Percentiles rank a stretch among this genome's conserved stretches.
Evolutionary conservation across 1,140 invertebrate species (phyloP).

Genomic region (Drosophila prosaltans): DNA sequence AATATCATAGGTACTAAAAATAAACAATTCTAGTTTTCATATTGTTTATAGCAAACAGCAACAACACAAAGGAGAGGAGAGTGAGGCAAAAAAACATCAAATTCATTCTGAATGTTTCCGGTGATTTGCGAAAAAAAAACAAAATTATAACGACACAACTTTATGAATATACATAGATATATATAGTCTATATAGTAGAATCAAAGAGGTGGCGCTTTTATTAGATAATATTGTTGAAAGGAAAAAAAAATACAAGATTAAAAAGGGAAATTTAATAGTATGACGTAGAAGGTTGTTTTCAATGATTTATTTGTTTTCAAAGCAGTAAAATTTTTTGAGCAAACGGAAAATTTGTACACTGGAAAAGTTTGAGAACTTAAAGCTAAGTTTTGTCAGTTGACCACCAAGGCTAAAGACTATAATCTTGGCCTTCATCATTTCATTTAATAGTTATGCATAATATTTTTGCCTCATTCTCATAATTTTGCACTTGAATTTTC

Average conservation of each 20-base stretch:
- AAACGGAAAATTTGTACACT: too few species aligned
- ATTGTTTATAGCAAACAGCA: conserved; percentile 14
- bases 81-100: conserved; percentile 11
- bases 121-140: conserved; percentile 50
- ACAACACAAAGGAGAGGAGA: conserved; percentile 11
- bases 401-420: too few species aligned
- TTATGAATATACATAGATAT: background rate
- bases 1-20: conserved; percentile 27
- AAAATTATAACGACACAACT: conserved; percentile 4
- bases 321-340: too few species aligned
- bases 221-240: background rate
- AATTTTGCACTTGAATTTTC: conserved; percentile 20
- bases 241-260: background rate
- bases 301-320: too few species aligned
- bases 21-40: conserved; percentile 10
- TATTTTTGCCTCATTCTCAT: conserved; percentile 8
- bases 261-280: background rate
- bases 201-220: background rate
- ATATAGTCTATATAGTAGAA: background rate
- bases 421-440: too few species aligned
- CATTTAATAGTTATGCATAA: too few species aligned
- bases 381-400: too few species aligned
- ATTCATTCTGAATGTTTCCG: conserved; percentile 48
- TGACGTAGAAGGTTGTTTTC: background rate
- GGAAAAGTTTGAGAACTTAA: too few species aligned